phyloP scores from a whole-genome alignment of 1,140 invertebrate species.

The Drosophila nasuta region DNA sequence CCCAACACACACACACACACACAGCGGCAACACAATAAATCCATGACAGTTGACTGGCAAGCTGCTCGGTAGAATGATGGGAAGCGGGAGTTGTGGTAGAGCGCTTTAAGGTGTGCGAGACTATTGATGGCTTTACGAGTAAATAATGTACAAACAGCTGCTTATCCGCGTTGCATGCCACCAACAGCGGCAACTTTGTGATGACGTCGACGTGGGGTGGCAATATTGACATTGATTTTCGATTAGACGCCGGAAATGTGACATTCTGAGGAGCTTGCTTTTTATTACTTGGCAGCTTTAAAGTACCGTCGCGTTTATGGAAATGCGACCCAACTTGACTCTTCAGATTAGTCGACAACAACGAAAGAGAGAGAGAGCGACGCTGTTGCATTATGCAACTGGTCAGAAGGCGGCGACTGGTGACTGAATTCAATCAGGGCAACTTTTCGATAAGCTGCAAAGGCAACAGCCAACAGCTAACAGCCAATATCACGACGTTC shows the following conservation, averaged over 20 bases:
- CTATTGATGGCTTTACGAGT: conserved; percentile 81
- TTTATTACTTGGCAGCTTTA: conserved; percentile 57
- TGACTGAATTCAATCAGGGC: conserved; percentile 72
- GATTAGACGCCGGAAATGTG: conserved; percentile 71
- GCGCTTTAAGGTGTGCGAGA: conserved; percentile 19
- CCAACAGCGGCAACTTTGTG: background rate
- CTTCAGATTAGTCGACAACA: conserved; percentile 35
- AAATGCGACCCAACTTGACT: conserved; percentile 53
- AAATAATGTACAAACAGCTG: conserved; percentile 84
- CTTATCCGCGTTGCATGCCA: conserved; percentile 65
- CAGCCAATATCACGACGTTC: background rate
- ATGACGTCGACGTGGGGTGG: background rate
- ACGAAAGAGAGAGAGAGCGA: background rate
- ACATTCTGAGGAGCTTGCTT: conserved; percentile 53
- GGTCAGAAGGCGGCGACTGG: conserved; percentile 2
- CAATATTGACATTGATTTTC: conserved; percentile 75
- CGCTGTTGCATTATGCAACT: conserved; percentile 54
- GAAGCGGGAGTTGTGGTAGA: conserved; percentile 8
- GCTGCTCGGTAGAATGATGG: conserved; percentile 6
- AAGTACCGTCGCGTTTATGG: conserved; percentile 57
- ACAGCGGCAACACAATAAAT: conserved; percentile 61
- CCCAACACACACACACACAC: background rate
- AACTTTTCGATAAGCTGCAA: conserved; percentile 82
- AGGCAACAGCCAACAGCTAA: conserved; percentile 45
- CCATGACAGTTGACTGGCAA: conserved; percentile 77